Evolutionary conservation across 2,797 vertebrate genomes (phyloP).

Genomic region (Orestias chungarensis): DNA sequence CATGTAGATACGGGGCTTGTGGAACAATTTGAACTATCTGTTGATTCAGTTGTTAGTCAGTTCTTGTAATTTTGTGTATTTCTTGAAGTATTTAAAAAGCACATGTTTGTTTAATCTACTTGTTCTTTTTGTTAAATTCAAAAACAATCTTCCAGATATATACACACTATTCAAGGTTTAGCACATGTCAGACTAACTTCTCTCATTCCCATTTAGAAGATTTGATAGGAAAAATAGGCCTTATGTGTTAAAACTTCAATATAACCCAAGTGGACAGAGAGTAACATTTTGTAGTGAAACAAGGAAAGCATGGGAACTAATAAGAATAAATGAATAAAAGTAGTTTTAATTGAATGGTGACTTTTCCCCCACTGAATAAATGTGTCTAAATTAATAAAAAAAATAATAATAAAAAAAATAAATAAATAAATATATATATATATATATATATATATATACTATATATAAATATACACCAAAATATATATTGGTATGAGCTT

Average conservation of each 20-base stretch:
- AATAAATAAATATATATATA: no score
- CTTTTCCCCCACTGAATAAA: neutral
- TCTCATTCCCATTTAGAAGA: no score
- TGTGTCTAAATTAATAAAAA: neutral
- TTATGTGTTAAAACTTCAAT: neutral
- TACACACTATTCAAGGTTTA: no score
- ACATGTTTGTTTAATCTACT: neutral
- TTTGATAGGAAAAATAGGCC: neutral
- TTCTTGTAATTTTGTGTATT: neutral
- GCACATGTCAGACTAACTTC: no score
- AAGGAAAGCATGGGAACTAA: neutral
- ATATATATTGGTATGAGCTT: neutral
- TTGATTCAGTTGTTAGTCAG: neutral
- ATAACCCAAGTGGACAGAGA: neutral
- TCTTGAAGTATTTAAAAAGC: neutral
- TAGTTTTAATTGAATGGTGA: neutral
- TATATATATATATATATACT: no score
- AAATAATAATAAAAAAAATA: no score
- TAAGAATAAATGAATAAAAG: neutral
- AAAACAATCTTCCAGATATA: no score
- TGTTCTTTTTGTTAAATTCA: no score
- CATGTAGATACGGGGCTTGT: neutral
- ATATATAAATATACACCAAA: no score
- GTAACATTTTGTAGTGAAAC: neutral
- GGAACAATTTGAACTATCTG: neutral